Base-by-base conservation (phyloP, 2,797 vertebrate genomes). In the Scleropages formosus region DNA sequence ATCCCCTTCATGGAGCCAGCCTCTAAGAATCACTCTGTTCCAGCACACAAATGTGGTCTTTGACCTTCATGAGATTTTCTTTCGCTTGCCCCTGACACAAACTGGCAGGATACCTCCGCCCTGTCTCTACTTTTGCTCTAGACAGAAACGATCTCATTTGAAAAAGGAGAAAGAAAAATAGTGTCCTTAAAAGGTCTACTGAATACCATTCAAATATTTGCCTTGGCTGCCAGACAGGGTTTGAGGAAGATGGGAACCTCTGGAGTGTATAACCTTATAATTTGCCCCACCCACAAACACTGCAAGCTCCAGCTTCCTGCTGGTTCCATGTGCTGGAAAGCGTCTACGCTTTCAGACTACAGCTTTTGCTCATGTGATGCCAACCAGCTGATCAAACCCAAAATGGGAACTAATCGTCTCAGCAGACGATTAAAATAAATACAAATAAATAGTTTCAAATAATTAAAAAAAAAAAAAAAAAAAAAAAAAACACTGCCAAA, bases 331-430 rank as follows among this genome's bases (percentile, higher is more conserved):
- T 88, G 85, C 87, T n/a, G 82, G 83, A 87, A 87, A 86, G 87
- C 89, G 88, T 89, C 84, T 91, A 90, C 92, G n/a, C n/a, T n/a
- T n/a, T 91, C 86, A 88, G 89, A 91, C 91, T 89, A 92, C 80
- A 73, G 83, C 80, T 81, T 84, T 81, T 84, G 85, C 87, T 91
- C 88, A 90, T 91, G 89, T 89, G 90, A 90, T 85, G 84, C 84
- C 84, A 83, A 89, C 85, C 81, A 85, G 83, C 83, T 90, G 87
- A 88, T 92, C 89, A 88, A 85, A 90, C 84, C 85, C 78, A 84
- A 39, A 39, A 2, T 39, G 31, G 31, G 31, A 39, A 39, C n/a
- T n/a, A 6, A 39, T 2, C 31, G n/a, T 39, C 31, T 39, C 31
- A 6, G 2, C 31, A 89, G 85, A 88, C n/a, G n/a, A n/a, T n/a